phyloP scores from a whole-genome alignment of 2,797 vertebrate species.

The Paguma larvata region DNA sequence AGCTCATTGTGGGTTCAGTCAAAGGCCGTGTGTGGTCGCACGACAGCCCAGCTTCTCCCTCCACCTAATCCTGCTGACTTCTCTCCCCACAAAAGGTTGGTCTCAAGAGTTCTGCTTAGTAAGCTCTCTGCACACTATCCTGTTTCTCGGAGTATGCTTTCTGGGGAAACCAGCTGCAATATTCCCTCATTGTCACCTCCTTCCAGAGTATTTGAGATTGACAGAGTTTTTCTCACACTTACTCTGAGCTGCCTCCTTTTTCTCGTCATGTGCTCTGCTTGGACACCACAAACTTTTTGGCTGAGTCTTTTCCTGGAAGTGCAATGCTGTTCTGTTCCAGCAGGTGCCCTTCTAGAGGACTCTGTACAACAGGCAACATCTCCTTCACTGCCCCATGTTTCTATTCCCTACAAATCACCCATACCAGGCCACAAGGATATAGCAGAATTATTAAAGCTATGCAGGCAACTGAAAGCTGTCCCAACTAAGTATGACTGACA shows the following conservation, averaged over 20 bases:
- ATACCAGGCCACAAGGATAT: neutral
- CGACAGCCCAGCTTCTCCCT: neutral
- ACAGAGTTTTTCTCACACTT: neutral
- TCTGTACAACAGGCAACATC: neutral
- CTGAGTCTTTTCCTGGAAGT: neutral
- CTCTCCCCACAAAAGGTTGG: neutral
- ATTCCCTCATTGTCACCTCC: neutral
- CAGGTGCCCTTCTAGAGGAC: neutral
- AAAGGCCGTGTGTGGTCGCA: neutral
- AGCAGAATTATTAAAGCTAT: neutral
- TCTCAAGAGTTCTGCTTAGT: neutral
- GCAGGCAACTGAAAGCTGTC: neutral
- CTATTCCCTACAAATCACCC: neutral
- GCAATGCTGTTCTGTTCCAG: neutral
- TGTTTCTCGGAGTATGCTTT: neutral
- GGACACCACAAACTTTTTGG: neutral
- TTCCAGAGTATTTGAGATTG: neutral
- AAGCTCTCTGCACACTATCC: neutral
- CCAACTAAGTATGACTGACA: neutral
- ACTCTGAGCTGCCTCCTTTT: neutral
- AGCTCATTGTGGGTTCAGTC: neutral
- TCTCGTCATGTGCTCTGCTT: neutral
- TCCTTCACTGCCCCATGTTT: neutral
- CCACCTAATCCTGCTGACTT: neutral
- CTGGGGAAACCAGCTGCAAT: neutral